Conservation (phyloP, 2,797 vertebrate species). For the Scyliorhinus canicula region DNA sequence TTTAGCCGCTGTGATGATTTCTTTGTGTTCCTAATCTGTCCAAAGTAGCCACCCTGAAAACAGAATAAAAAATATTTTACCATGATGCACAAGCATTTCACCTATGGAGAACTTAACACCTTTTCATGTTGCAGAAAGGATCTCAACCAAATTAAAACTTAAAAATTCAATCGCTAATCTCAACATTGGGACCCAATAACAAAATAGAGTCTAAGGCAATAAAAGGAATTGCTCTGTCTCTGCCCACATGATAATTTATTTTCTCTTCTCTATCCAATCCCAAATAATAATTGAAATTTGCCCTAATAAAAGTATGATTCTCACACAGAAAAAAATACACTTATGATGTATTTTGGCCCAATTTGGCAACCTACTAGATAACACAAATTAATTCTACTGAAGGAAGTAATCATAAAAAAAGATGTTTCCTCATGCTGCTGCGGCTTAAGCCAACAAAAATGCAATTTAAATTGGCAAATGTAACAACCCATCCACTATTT, state of each 20-base stretch:
- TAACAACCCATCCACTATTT: neutral
- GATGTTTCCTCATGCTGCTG: neutral
- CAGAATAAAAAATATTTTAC: neutral
- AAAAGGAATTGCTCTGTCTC: neutral
- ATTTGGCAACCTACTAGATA: neutral
- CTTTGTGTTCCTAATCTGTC: conserved; percentile 97
- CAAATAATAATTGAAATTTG: neutral
- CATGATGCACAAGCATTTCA: neutral
- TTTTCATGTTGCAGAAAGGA: neutral
- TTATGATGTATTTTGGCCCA: no score
- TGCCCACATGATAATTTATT: neutral
- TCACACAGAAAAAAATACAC: neutral
- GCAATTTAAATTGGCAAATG: neutral
- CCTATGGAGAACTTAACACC: neutral
- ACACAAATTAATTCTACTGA: neutral
- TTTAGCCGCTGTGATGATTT: conserved; percentile 96
- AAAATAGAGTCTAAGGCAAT: neutral
- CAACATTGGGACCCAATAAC: neutral
- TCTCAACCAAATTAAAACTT: neutral
- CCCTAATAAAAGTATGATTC: neutral
- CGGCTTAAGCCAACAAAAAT: neutral
- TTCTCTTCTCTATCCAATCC: neutral
- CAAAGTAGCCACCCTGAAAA: conserved; percentile 90
- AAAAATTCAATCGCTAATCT: neutral
- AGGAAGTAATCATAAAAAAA: neutral